Conservation (phyloP, 2,888 invertebrate genomes). For the Spialia ferax region DNA sequence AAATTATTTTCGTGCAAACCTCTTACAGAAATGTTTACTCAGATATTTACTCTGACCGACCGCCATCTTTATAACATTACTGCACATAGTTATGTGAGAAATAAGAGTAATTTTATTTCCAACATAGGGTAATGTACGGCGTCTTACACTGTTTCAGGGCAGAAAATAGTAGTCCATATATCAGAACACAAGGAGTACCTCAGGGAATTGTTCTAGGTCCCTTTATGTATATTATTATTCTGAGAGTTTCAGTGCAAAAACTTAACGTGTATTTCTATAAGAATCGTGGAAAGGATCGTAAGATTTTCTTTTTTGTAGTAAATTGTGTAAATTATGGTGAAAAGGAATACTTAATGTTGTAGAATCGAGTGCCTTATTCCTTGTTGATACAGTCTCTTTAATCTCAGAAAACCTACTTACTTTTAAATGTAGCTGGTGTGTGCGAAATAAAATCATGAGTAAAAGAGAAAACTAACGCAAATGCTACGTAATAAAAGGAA, state of each 20-base stretch:
- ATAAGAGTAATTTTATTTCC: conserved; percentile 38
- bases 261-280: not conserved
- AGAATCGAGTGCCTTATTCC: conserved; percentile 6
- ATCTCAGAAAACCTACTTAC: not conserved
- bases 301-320: conserved; percentile 1
- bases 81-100: conserved; percentile 25
- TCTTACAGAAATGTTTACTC: too few species aligned
- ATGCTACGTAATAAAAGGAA: not conserved
- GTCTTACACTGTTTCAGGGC: conserved; percentile 23
- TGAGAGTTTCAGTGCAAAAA: conserved; percentile 13
- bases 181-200: conserved; percentile 26
- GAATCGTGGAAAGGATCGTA: not conserved
- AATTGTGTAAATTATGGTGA: conserved; percentile 10
- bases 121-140: conserved; percentile 32
- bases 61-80: conserved; percentile 22
- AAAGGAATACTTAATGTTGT: conserved; percentile 15
- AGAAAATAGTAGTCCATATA: conserved; percentile 36
- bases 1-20: too few species aligned
- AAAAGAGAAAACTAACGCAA: not conserved
- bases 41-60: not conserved
- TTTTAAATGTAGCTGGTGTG: not conserved
- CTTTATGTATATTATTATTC: conserved; percentile 30
- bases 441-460: not conserved
- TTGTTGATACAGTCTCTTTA: not conserved
- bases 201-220: conserved; percentile 27